phyloP scores from a whole-genome alignment of 2,113 vertebrate species.

The Syngnathus typhle region DNA sequence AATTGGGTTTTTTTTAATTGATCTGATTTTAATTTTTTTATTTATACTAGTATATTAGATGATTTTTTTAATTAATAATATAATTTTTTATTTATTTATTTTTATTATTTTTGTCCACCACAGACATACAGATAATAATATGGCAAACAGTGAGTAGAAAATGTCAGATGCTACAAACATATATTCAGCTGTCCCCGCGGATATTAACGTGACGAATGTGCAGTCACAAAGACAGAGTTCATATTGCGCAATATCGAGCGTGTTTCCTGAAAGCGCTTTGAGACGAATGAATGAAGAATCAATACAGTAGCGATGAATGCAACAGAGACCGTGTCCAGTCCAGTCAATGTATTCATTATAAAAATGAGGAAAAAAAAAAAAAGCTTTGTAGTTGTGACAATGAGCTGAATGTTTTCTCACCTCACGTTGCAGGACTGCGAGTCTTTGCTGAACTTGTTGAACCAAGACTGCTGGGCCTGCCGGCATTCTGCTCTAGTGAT shows the following conservation, averaged over 20 bases:
- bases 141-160: background rate
- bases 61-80: too few relatives aligned
- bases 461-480: conserved; percentile 81
- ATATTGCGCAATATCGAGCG: background rate
- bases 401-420: conserved; percentile 44
- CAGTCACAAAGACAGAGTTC: background rate
- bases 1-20: too few relatives aligned
- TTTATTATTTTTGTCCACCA: background rate
- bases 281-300: background rate
- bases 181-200: background rate
- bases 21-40: too few relatives aligned
- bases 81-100: too few relatives aligned
- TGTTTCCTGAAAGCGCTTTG: conserved; percentile 1
- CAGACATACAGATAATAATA: background rate
- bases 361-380: background rate
- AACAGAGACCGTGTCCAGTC: background rate
- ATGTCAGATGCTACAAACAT: background rate
- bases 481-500: conserved; percentile 75
- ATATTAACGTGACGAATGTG: background rate
- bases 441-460: conserved; percentile 80
- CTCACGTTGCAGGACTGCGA: conserved; percentile 86
- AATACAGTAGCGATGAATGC: background rate
- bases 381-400: background rate
- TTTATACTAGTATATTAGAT: background rate
- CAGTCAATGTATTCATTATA: background rate